Base-by-base conservation (phyloP, 2,888 invertebrate genomes). In the Lithosia quadra region DNA sequence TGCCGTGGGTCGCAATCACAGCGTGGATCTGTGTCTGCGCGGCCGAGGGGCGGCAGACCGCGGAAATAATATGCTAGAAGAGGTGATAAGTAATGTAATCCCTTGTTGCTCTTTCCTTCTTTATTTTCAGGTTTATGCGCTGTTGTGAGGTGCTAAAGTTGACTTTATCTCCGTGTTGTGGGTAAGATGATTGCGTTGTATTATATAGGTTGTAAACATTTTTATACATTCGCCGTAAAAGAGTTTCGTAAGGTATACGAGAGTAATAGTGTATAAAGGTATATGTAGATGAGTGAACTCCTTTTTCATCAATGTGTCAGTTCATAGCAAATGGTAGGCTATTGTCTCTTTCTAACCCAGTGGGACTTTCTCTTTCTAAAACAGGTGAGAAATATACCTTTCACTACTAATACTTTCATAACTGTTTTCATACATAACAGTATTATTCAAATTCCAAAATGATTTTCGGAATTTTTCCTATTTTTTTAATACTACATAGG, bases 1-100 rank as follows among this genome's bases (percentile, higher is more conserved):
- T 85, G 74, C 82, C 77, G 86, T 84, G 83, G 87, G 84, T 84
- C 89, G 88, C 90, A 91, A 91, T 92, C 91, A 92, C 83, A 82
- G 80, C 85, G 80, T 86, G 87, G 86, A 88, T 86, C 86, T 87
- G 79, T 65, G 49, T 43, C 53, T 64, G 73, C 60, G 62, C 36
- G 33, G 60, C 62, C 68, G 58, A 61, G 59, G 55, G 57, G 61
- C 62, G 73, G 65, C 18, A 63, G 61, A 74, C 82, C 78, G 76
- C 68, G 68, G 83, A 85, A 76, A 82, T 84, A 80, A 82, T 82
- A 76, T 69, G 67, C 81, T 84, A 75, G 83, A 86, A 84, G 72
- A 78, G 76, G 80, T 80, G 81, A 77, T 78, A 82, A 77, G 65
- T 75, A 65, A 75, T 78, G 13, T 61, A 63, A 63, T 66, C 58